Base-by-base conservation (phyloP, 2,113 vertebrate species). In the Antechinus flavipes region DNA sequence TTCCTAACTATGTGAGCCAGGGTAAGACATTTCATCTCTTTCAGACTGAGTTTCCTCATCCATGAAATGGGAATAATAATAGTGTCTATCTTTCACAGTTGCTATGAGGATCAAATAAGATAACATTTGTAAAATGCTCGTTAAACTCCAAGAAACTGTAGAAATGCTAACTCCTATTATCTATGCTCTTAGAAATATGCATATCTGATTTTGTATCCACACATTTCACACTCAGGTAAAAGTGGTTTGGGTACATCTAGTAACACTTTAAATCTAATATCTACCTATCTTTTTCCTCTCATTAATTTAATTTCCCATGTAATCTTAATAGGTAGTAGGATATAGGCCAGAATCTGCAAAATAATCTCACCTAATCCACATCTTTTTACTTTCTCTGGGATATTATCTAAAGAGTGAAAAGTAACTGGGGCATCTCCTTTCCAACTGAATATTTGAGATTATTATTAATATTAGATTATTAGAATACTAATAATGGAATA, bases 341-440 rank as follows among this genome's bases (percentile, higher is more conserved):
- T 89, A 84, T 19, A 92, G 84, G 2, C 23, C 16, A 8, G 95
- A 94, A 54, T 94, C 24, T 93, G 95, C 90, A 12, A 90, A 92
- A 46, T 93, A 61, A 95, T 93, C 89, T 94, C 53, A 96, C 94
- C 2, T 90, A 53, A n/a, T 68, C 84, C 24, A 2, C 97, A 27
- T 90, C 54, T 30, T 97, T 95, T 96, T 84, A 95, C 95, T 89
- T 27, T 42, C 52, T 96, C 95, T 91, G 91, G 95, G 91, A 27
- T 55, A 96, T 92, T 55, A 54, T 26, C 92, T 95, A 97, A 91
- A 12, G 84, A 61, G 50, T 24, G 68, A 84, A 96, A 97, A 94
- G 94, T 94, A 96, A 95, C 58, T 90, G 94, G 97, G 96, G 97
- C 95, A 96, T 97, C 97, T 97, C 8, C 95, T 96, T 95, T 84